Base-by-base conservation (phyloP, 2,888 invertebrate species). In the Ypsolopha scabrella region DNA sequence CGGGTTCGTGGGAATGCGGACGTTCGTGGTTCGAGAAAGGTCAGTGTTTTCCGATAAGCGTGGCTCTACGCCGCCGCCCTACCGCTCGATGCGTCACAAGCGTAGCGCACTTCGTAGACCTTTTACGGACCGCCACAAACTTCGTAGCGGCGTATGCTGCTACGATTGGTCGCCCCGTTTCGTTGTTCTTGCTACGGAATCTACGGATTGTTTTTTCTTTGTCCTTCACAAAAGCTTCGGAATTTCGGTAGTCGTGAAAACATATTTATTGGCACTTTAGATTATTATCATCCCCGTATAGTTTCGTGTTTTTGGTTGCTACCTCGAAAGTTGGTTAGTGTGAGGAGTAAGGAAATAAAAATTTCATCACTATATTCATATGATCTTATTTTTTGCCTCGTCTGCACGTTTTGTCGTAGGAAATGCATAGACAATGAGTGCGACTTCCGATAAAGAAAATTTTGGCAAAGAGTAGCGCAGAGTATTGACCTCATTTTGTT, bases 121-220 rank as follows among this genome's bases (percentile, higher is more conserved):
- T 24, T n/a, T 4, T 43, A 43, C 43, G 43, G 14, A 24, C 43
- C 47, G 47, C 80, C 79, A 76, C 80, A 76, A 69, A 71, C 62
- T 68, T 74, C 79, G 81, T 82, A 82, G 82, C 68, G 70, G 68
- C 78, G 74, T 55, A 60, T 54, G 13, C 53, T 55, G 71, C 75
- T 72, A 70, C 73, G 75, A 76, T 75, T 75, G 74, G 71, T 59
- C 63, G 66, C 14, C 11, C 24, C 33, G 45, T 24, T 24, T 24
- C 35, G 33, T 24, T 10, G 9, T n/a, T 7, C 45, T 45, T 34
- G 45, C 45, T 45, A 45, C 45, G 45, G 34, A n/a, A 24, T 24
- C 24, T 24, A 24, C 24, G 24, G 4, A 45, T 34, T 45, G 45
- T 45, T 45, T 45, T 24, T 45, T 45, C 45, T 45, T 45, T 45